These are phyloP conservation scores for Metopia argyrocephala DNA, from an alignment of 2,888 invertebrate species.

Conservation along the genomic window DNA sequence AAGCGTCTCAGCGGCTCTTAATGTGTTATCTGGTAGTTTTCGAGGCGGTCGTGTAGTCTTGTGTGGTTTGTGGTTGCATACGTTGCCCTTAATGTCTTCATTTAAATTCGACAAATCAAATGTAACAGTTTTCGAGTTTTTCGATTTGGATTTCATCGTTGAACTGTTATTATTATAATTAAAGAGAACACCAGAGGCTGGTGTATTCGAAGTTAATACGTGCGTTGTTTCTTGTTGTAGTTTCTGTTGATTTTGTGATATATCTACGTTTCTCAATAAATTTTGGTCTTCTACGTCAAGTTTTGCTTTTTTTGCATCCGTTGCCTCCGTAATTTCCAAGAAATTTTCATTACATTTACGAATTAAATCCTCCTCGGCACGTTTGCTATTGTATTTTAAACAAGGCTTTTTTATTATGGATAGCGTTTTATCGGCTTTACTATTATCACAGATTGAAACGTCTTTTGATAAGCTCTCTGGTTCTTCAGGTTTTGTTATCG, in stretches of 20 bases:
- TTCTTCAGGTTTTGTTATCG: conserved; percentile 10
- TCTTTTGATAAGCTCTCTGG: neutral
- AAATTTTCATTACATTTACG: neutral
- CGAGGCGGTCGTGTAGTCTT: conserved; percentile 7
- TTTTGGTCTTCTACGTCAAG: neutral
- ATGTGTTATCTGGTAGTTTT: conserved; percentile 45
- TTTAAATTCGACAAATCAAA: conserved; percentile 52
- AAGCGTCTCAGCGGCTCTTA: conserved; percentile 46
- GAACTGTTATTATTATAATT: neutral
- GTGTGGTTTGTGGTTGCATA: conserved; percentile 13
- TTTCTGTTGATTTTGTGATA: neutral
- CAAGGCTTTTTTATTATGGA: conserved; percentile 33
- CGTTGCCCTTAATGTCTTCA: conserved; percentile 2
- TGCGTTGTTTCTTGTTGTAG: neutral
- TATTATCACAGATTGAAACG: conserved; percentile 42
- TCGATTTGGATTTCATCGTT: conserved; percentile 25
- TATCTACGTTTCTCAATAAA: neutral
- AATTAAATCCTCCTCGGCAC: neutral
- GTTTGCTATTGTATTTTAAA: conserved; percentile 33
- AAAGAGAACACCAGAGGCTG: neutral
- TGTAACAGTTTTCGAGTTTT: conserved; percentile 40
- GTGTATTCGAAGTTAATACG: neutral
- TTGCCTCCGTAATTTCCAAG: neutral
- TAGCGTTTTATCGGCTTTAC: neutral
- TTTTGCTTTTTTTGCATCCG: neutral